Evolutionary conservation across 2,113 vertebrate genomes (phyloP).

Genomic region (Gopherus flavomarginatus): DNA sequence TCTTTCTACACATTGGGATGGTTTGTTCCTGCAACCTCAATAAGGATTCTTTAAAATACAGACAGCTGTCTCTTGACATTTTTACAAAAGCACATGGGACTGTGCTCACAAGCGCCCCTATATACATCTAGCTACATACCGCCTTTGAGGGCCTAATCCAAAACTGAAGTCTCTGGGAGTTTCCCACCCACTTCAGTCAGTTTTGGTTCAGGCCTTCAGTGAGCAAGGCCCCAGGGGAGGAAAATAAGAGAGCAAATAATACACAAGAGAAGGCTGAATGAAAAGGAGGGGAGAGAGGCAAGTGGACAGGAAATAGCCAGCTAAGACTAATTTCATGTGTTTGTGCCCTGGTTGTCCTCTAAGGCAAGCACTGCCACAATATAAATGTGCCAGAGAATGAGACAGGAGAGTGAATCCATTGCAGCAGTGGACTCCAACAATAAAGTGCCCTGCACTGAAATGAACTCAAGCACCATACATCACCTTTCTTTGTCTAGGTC

Average conservation of each 20-base stretch:
- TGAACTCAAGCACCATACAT: neutral
- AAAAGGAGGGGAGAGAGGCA: neutral
- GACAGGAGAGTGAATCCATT: neutral
- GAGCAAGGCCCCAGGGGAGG: too few species aligned
- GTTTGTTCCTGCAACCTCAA: too few species aligned
- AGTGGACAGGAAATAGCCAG: neutral
- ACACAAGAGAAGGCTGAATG: neutral
- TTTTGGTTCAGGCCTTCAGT: too few species aligned
- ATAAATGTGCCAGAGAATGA: neutral
- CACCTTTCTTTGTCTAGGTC: neutral
- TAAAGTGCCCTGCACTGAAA: neutral
- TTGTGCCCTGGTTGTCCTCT: neutral
- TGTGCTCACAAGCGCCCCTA: too few species aligned
- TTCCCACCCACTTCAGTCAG: too few species aligned
- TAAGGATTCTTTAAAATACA: too few species aligned
- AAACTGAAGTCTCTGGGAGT: too few species aligned
- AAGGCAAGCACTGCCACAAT: neutral
- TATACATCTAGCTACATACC: too few species aligned
- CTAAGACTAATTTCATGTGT: neutral
- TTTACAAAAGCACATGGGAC: too few species aligned
- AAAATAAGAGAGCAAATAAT: neutral
- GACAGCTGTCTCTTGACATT: too few species aligned
- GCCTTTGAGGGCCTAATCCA: too few species aligned
- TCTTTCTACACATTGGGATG: too few species aligned
- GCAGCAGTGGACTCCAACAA: accelerated